Percentiles rank a stretch among this genome's conserved stretches.
Conservation (phyloP, 2,797 vertebrate genomes). For the Artibeus lituratus region DNA sequence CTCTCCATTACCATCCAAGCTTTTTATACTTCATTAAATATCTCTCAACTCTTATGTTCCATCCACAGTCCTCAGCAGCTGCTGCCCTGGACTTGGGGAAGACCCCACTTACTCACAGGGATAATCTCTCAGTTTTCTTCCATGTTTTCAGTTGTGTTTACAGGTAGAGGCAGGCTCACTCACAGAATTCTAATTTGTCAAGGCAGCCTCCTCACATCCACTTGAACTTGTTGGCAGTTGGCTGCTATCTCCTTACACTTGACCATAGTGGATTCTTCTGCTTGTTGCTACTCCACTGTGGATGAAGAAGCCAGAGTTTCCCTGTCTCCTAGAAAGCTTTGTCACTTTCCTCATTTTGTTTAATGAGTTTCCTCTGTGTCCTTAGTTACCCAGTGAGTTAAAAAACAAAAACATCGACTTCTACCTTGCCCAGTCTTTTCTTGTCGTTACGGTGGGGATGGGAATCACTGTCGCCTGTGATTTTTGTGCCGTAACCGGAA, state of each 20-base stretch:
- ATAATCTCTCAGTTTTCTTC: neutral
- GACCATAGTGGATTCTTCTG: neutral
- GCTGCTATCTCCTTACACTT: neutral
- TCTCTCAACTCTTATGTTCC: neutral
- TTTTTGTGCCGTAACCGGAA: neutral
- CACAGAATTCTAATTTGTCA: neutral
- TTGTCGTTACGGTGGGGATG: neutral
- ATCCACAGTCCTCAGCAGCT: neutral
- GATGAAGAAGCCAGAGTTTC: neutral
- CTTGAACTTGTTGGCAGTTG: neutral
- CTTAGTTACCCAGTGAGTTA: neutral
- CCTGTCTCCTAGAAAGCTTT: neutral
- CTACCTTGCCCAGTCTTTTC: neutral
- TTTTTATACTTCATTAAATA: neutral
- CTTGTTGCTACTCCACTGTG: neutral
- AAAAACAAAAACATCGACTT: neutral
- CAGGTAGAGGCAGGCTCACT: neutral
- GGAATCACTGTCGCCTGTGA: neutral
- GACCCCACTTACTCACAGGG: neutral
- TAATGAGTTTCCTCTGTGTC: neutral
- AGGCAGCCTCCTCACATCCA: neutral
- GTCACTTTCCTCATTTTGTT: neutral
- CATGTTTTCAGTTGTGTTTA: neutral
- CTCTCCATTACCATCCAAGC: neutral
- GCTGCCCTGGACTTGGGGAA: neutral